phyloP scores from a whole-genome alignment of 2,113 vertebrate genomes.

The Agapornis roseicollis region DNA sequence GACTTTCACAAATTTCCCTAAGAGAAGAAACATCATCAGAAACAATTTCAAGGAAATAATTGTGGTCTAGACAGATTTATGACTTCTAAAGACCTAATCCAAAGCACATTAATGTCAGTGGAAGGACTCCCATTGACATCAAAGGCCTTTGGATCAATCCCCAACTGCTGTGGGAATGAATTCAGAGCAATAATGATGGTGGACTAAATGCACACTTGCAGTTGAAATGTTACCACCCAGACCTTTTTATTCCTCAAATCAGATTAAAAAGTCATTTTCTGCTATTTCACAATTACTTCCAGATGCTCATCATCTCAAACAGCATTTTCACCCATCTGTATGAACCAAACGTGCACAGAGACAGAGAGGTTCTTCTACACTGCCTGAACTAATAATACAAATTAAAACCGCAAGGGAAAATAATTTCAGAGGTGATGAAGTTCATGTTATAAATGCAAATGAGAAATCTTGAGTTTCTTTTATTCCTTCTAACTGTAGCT shows the following conservation, averaged over 20 bases:
- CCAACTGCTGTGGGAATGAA: conserved; percentile 40
- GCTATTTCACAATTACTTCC: conserved; percentile 64
- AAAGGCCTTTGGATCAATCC: conserved; percentile 51
- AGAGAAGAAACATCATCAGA: conserved; percentile 36
- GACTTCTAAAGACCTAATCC: conserved; percentile 64
- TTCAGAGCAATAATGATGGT: conserved; percentile 21
- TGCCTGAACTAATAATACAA: conserved; percentile 33
- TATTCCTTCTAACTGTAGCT: neutral
- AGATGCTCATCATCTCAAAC: conserved; percentile 59
- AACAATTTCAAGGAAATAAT: conserved; percentile 62
- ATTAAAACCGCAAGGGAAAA: conserved; percentile 44
- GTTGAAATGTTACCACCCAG: conserved; percentile 37
- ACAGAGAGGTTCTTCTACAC: neutral
- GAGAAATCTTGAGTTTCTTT: neutral
- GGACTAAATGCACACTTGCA: conserved; percentile 42
- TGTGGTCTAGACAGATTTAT: conserved; percentile 57
- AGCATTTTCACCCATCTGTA: conserved; percentile 62
- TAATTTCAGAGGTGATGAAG: neutral
- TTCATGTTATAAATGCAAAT: neutral
- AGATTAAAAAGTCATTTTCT: conserved; percentile 67
- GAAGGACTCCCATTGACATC: conserved; percentile 60
- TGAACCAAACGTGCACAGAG: neutral
- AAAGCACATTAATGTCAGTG: conserved; percentile 52
- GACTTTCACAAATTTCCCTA: conserved; percentile 48
- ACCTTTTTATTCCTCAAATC: conserved; percentile 61